Evolutionary conservation across 2,113 vertebrate genomes (phyloP), one percentile per base, ranked within the genome.

Genomic region (Stigmatopora nigra): DNA sequence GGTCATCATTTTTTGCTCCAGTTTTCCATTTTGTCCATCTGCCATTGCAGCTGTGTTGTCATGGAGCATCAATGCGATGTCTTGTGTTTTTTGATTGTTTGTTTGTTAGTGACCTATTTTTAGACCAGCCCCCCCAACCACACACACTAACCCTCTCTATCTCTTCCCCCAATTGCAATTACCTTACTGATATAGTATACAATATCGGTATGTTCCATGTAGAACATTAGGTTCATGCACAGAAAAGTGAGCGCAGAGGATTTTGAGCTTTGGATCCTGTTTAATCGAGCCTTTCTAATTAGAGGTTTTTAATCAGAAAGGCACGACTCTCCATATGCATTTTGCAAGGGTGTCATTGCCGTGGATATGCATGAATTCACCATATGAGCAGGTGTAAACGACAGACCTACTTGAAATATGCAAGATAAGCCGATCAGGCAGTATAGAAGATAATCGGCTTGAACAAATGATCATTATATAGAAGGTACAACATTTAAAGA

Each of bases 31-130:
- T 77, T 61, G 75, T 84, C 80, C 85, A 84, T 87, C 83, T 90
- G 83, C 74, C 79, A 67, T 73, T 85, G 74, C 78, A 86, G 82
- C 85, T 81, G 80, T 63, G 81, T 83, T 82, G 79, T 87, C 85
- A 82, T 68, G 74, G 63, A 81, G 79, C 78, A 75, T 84, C 74
- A 72, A 53, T 59, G 77, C 69, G 3, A 46, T 70, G 70, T 65
- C 68, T 74, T 60, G 44, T 77, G 62, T 25, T 41, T 79, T 11
- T 53, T 53, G n/a, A n/a, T n/a, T 52, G 20, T 11, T 14, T 56
- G 65, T 78, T 76, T 74, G 70, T 51, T 73, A 73, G 64, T 88
- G 86, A 87, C 87, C 86, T 86, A 89, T 87, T 89, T 88, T 82
- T 84, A 83, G 19, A 14, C 41, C 13, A 19, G 14, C 45, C 20